Conservation (phyloP, 2,797 vertebrate genomes). For the Syndactyla subalaris region DNA sequence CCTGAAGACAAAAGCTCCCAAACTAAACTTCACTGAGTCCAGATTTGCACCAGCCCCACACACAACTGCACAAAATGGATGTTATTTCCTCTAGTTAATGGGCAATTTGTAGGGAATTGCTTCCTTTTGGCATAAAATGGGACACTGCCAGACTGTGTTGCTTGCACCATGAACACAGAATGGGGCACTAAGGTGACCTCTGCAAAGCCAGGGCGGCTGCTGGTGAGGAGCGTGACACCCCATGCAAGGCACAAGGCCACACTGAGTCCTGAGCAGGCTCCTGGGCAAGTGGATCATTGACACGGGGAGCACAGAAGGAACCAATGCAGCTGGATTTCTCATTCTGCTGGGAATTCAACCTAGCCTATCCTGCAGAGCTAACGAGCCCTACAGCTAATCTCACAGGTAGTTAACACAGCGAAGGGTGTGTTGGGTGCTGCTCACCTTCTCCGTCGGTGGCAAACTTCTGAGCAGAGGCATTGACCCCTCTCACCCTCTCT, state of each 20-base stretch:
- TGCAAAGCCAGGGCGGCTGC: not conserved
- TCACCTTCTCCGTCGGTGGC: slow-evolving; percentile 89
- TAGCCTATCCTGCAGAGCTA: not conserved
- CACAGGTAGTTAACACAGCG: not conserved
- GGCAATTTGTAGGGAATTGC: not conserved
- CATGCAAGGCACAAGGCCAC: not conserved
- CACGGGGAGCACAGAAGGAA: not conserved
- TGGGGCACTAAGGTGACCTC: not conserved
- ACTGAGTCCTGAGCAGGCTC: not conserved
- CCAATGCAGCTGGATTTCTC: not conserved
- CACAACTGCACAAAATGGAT: not conserved
- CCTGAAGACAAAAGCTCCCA: not conserved
- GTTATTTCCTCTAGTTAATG: not conserved
- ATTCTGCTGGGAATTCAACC: not conserved
- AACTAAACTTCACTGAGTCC: not conserved
- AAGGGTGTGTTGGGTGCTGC: not conserved
- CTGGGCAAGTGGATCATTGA: not conserved
- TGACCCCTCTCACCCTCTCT: slow-evolving; percentile 91
- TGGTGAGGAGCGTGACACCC: not conserved
- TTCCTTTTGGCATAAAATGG: not conserved
- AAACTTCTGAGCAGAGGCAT: slow-evolving; percentile 92
- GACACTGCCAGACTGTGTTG: not conserved
- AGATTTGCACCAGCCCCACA: not conserved
- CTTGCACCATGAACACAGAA: not conserved
- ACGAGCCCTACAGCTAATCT: not conserved